Evolutionary conservation across 30 jellyfish, hydroid and myxozoan genomes (phyloP).

Genomic region (Nemopilema nomurai): DNA sequence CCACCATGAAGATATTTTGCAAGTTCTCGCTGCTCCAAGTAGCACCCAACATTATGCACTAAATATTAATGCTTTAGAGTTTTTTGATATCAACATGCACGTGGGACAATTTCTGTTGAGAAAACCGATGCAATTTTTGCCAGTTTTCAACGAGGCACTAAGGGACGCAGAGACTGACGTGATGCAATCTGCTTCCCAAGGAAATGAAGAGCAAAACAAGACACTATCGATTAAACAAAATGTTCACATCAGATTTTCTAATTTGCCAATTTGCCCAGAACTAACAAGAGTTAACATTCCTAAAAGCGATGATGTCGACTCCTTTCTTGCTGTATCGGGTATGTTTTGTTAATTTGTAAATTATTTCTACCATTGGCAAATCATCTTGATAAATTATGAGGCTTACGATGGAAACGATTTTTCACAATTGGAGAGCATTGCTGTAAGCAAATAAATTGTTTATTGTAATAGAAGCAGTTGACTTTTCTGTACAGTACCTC

Average conservation of each 20-base stretch:
- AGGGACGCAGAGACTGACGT: conserved; percentile 19
- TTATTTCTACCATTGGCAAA: too few species aligned
- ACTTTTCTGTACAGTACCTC: too few species aligned
- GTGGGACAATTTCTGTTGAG: conserved; percentile 65
- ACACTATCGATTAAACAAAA: conserved; percentile 41
- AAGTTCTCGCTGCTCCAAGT: conserved; percentile 45
- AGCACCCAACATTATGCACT: conserved; percentile 70
- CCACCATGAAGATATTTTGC: conserved; percentile 62
- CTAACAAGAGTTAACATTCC: conserved; percentile 83
- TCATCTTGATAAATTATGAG: too few species aligned
- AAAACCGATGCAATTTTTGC: conserved; percentile 65
- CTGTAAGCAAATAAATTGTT: too few species aligned
- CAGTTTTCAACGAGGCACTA: conserved; percentile 79
- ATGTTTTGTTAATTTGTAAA: background rate
- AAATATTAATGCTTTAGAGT: conserved; percentile 81
- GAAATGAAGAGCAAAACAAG: background rate
- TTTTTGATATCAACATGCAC: conserved; percentile 82
- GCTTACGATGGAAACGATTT: too few species aligned
- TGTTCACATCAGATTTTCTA: conserved; percentile 79
- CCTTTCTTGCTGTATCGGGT: conserved; percentile 90
- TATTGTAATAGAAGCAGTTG: too few species aligned
- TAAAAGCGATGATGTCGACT: conserved; percentile 81
- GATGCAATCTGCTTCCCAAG: conserved; percentile 8
- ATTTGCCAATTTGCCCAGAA: conserved; percentile 96
- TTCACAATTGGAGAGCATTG: too few species aligned